Percentiles rank a stretch among this genome's conserved stretches.
Evolutionary conservation across 2,888 invertebrate genomes (phyloP).

Genomic region (Aleiodes testaceus): DNA sequence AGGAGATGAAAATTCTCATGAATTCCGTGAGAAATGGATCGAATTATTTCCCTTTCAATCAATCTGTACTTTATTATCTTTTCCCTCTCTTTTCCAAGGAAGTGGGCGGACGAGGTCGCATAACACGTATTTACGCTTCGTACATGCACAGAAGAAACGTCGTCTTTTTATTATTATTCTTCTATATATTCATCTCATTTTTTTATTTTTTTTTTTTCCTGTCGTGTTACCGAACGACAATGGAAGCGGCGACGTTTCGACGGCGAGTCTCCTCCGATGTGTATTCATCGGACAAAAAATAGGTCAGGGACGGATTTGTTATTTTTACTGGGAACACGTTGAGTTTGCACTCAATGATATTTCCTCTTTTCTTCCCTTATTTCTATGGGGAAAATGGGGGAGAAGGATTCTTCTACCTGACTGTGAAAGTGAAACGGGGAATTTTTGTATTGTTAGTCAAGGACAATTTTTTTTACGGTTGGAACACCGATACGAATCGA

Average conservation of each 20-base stretch:
- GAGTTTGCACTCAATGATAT: constrained; percentile 42
- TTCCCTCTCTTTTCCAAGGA: constrained; percentile 50
- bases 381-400: background rate
- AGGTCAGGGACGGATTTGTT: constrained; percentile 59
- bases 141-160: constrained; percentile 13
- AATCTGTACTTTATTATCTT: background rate
- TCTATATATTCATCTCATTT: constrained; percentile 19
- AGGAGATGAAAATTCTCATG: no score
- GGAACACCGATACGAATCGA: background rate
- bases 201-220: constrained; percentile 22
- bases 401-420: constrained; percentile 16
- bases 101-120: constrained; percentile 55
- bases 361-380: constrained; percentile 52
- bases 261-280: constrained; percentile 40
- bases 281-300: constrained; percentile 57
- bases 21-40: background rate
- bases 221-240: constrained; percentile 48
- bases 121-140: constrained; percentile 23
- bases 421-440: background rate
- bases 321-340: constrained; percentile 37
- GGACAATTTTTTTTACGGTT: constrained; percentile 4
- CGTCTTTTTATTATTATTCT: constrained; percentile 33
- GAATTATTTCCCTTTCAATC: background rate
- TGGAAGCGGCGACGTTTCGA: constrained; percentile 45
- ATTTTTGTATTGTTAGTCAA: background rate